Percentiles rank a stretch among this genome's conserved stretches.
Conservation (phyloP, 2,113 vertebrate genomes). For the Philantomba maxwellii region DNA sequence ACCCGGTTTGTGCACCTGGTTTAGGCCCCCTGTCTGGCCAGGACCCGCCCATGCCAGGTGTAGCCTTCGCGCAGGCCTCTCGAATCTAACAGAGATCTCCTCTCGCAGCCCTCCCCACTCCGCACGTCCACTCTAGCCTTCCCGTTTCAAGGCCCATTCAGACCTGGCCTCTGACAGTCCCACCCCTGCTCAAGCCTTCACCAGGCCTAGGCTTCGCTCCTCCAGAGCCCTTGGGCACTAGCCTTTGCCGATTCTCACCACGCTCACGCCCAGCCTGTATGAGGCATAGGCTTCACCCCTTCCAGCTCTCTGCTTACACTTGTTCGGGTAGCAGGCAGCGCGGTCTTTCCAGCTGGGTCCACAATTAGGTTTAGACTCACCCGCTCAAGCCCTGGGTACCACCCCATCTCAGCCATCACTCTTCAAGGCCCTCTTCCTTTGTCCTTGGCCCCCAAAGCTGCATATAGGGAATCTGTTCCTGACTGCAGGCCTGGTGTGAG, state of each 20-base stretch:
- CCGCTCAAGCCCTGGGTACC: neutral
- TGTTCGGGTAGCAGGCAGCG: neutral
- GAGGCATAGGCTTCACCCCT: neutral
- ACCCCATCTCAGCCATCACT: rapidly evolving
- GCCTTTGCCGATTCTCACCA: rapidly evolving
- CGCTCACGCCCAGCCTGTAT: neutral
- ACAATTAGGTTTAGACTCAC: neutral
- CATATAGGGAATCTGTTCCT: neutral
- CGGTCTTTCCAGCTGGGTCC: neutral
- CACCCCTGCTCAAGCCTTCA: neutral
- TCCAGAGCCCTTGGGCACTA: too few species aligned
- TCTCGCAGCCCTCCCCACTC: neutral
- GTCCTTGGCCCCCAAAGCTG: neutral
- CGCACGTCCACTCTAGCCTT: neutral
- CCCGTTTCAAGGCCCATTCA: neutral
- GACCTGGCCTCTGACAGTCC: neutral
- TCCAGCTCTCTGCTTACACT: neutral
- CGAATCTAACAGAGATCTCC: neutral
- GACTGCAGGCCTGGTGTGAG: neutral
- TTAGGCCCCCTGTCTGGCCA: neutral
- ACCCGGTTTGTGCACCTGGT: rapidly evolving
- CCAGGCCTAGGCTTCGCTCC: neutral
- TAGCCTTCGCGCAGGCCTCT: neutral
- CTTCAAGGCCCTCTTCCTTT: neutral
- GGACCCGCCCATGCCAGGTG: neutral